These are phyloP conservation scores for Spea multiplicata DNA, from an alignment of 2,113 vertebrate genomes.

Conservation along the genomic window DNA sequence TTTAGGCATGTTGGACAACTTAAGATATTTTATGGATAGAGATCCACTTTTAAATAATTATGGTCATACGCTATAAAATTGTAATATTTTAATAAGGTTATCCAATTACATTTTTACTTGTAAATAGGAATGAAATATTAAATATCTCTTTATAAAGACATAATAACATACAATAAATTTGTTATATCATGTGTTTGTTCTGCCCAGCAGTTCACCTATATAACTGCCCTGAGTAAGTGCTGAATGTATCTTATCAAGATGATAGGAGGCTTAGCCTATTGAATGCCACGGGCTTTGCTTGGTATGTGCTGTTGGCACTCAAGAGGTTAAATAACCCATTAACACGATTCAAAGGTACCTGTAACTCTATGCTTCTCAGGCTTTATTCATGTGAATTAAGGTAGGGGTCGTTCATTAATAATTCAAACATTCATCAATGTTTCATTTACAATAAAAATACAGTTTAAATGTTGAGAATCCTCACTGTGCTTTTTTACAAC, in stretches of 20 bases:
- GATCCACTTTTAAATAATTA: not conserved
- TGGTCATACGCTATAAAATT: conserved; percentile 27
- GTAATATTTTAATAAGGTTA: conserved; percentile 47
- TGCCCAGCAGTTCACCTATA: conserved; percentile 76
- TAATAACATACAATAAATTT: conserved; percentile 72
- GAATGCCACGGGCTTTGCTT: not conserved
- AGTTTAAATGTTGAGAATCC: conserved; percentile 55
- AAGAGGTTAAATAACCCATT: conserved; percentile 64
- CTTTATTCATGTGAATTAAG: conserved; percentile 58
- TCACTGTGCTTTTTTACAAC: conserved; percentile 62
- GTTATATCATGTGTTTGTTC: conserved; percentile 65
- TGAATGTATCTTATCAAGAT: conserved; percentile 59
- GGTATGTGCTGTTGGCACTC: not conserved
- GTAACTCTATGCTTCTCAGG: conserved; percentile 61
- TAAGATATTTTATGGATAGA: too few species aligned
- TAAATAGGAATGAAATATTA: conserved; percentile 69
- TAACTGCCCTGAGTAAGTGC: conserved; percentile 80
- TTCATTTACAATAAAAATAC: conserved; percentile 55
- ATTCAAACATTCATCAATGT: conserved; percentile 49
- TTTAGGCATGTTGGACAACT: too few species aligned
- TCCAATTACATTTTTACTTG: conserved; percentile 53
- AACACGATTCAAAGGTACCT: conserved; percentile 70
- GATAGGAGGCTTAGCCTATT: conserved; percentile 52
- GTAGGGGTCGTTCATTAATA: conserved; percentile 52
- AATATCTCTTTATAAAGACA: conserved; percentile 70